Evolutionary conservation across 2,888 invertebrate species (phyloP).

Genomic region (Periphyllus acericola): DNA sequence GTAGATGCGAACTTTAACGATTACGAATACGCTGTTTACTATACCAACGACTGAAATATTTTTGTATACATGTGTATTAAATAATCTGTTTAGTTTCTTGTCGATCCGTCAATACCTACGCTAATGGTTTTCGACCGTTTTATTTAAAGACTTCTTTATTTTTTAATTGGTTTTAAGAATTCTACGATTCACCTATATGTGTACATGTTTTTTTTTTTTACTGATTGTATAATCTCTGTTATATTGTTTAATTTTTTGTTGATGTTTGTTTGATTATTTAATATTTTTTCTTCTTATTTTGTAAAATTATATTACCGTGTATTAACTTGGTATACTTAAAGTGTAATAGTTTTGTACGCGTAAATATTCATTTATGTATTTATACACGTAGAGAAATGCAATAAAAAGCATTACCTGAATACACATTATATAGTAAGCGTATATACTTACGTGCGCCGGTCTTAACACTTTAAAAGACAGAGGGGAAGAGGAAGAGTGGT

Average conservation of each 20-base stretch:
- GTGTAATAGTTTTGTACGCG: constrained; percentile 26
- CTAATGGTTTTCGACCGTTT: neutral
- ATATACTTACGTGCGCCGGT: neutral
- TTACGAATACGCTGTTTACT: neutral
- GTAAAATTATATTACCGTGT: constrained; percentile 24
- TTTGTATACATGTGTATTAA: neutral
- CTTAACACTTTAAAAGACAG: neutral
- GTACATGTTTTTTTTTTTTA: neutral
- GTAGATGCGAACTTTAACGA: neutral
- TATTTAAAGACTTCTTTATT: constrained; percentile 5
- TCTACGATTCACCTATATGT: neutral
- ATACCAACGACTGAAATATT: constrained; percentile 37
- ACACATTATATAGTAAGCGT: neutral
- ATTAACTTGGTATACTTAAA: constrained; percentile 22
- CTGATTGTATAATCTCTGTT: constrained; percentile 1
- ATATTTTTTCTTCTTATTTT: constrained; percentile 1
- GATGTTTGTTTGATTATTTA: constrained; percentile 41
- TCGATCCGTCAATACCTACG: neutral
- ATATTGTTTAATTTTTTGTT: constrained; percentile 49
- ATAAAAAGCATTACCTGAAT: constrained; percentile 37
- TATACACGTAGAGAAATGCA: constrained; percentile 22
- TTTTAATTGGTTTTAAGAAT: neutral
- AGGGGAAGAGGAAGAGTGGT: neutral
- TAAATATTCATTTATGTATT: neutral
- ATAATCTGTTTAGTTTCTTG: constrained; percentile 3